Percentiles rank a stretch among this genome's conserved stretches.
Evolutionary conservation across 2,113 vertebrate species (phyloP).

Genomic region (Megaleporinus macrocephalus): DNA sequence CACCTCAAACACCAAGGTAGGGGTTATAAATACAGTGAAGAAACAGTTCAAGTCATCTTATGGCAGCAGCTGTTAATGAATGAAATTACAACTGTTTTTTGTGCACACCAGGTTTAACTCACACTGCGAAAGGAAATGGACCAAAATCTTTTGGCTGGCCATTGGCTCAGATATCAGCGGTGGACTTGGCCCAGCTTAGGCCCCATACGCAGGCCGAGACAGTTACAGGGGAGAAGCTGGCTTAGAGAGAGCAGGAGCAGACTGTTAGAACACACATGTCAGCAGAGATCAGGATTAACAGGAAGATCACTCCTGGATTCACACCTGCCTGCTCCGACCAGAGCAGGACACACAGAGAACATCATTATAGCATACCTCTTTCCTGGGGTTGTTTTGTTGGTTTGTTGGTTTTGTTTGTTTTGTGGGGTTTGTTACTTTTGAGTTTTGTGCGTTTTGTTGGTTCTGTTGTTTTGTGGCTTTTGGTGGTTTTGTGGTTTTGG

Average conservation of each 20-base stretch:
- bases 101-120: constrained; percentile 18
- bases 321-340: constrained; percentile 39
- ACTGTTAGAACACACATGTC: constrained; percentile 51
- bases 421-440: no score
- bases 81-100: not conserved
- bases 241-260: constrained; percentile 11
- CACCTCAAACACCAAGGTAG: no score
- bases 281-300: constrained; percentile 59
- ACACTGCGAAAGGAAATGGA: not conserved
- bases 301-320: constrained; percentile 50
- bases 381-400: no score
- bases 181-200: constrained; percentile 40
- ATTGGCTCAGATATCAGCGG: constrained; percentile 28
- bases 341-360: constrained; percentile 38
- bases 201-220: constrained; percentile 28
- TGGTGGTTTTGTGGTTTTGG: no score
- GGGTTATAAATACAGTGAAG: no score
- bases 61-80: not conserved
- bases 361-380: no score
- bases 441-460: no score
- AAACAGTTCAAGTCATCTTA: no score
- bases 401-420: no score
- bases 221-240: not conserved
- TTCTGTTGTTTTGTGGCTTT: no score
- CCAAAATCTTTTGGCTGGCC: constrained; percentile 9